phyloP scores from a whole-genome alignment of 2,888 invertebrate species.

The Glyphotaelius pellucidus region DNA sequence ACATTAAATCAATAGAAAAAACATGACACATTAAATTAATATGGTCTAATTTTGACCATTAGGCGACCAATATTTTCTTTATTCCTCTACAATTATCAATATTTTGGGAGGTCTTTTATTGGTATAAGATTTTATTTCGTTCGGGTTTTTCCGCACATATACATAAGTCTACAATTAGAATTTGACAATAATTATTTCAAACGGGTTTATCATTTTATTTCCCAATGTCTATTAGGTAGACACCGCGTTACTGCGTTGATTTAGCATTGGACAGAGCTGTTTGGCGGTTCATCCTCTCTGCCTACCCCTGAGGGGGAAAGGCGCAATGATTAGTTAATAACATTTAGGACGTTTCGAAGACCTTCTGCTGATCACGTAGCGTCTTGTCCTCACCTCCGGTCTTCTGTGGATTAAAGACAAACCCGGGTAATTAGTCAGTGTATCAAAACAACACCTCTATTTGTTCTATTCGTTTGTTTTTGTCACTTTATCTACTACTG shows the following conservation, averaged over 20 bases:
- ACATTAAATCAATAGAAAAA: too few species aligned
- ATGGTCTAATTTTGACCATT: too few species aligned
- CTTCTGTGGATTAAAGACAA: background rate
- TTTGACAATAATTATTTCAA: background rate
- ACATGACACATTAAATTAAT: too few species aligned
- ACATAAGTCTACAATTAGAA: background rate
- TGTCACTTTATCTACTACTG: slow-evolving; percentile 4
- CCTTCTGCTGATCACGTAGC: background rate
- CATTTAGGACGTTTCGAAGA: background rate
- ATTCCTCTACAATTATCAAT: too few species aligned
- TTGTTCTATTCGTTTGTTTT: slow-evolving; percentile 12
- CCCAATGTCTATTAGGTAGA: too few species aligned
- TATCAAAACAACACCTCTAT: slow-evolving; percentile 8
- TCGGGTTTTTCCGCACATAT: too few species aligned
- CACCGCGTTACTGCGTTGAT: too few species aligned
- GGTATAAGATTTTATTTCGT: background rate
- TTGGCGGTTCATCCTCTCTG: too few species aligned
- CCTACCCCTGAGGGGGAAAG: too few species aligned
- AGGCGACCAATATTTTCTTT: too few species aligned
- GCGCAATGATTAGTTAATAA: background rate
- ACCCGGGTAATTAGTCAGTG: background rate
- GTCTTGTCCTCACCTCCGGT: background rate
- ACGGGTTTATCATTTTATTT: background rate
- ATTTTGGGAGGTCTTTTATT: background rate
- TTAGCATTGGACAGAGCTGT: too few species aligned